phyloP scores from a whole-genome alignment of 64 coral and sea anemone genomes.

The Exaiptasia diaphana region DNA sequence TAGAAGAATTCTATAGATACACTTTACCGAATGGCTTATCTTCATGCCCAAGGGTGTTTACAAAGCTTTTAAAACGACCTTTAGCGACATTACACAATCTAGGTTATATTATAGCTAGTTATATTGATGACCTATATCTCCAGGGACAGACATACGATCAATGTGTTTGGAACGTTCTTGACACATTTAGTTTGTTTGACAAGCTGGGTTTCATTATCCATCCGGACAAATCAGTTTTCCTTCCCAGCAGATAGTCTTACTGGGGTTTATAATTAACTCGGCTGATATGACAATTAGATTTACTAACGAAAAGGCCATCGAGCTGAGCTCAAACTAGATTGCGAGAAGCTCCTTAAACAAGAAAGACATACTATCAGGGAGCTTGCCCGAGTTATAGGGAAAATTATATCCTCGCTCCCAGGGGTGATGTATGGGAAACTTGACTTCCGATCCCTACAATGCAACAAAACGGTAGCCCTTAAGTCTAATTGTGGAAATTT shows the following conservation, averaged over 20 bases:
- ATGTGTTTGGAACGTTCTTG: slow-evolving; percentile 1
- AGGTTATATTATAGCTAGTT: slow-evolving; percentile 9
- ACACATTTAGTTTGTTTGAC: slow-evolving; percentile 26
- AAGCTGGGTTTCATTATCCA: slow-evolving; percentile 3
- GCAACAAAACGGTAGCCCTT: slow-evolving; percentile 2
- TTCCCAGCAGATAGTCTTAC: slow-evolving; percentile 6
- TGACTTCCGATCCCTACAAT: slow-evolving; percentile 29
- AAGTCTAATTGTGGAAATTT: slow-evolving; percentile 25
- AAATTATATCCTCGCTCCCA: slow-evolving; percentile 35
- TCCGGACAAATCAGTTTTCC: background rate
- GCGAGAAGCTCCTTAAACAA: background rate
- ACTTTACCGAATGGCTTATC: background rate
- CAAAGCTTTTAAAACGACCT: slow-evolving; percentile 1
- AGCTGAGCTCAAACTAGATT: background rate
- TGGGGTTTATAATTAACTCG: slow-evolving; percentile 46
- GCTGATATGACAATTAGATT: slow-evolving; percentile 30
- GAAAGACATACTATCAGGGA: background rate
- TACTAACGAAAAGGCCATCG: slow-evolving; percentile 22
- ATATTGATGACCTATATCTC: slow-evolving; percentile 50
- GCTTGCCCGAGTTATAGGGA: slow-evolving; percentile 17
- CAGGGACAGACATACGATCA: slow-evolving; percentile 24
- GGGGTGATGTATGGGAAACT: slow-evolving; percentile 30
- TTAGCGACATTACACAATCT: slow-evolving; percentile 2
- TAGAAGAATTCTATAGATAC: no score
- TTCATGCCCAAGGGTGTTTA: background rate